Evolutionary conservation across 1,140 invertebrate genomes (phyloP).

Genomic region (Euura lappo): DNA sequence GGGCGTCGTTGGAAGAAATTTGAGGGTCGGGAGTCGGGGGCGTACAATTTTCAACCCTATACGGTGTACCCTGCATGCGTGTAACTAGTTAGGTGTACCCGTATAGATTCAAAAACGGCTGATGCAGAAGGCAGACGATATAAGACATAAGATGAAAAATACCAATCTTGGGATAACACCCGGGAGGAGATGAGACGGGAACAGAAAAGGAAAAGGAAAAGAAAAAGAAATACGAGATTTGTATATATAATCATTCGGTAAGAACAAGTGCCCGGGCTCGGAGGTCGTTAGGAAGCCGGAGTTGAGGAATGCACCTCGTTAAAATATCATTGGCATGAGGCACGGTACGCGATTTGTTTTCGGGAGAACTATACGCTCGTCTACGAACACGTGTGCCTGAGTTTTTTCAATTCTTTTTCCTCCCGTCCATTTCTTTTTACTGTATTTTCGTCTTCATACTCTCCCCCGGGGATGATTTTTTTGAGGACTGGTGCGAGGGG

Average conservation of each 20-base stretch:
- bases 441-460: not conserved
- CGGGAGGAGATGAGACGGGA: too few species aligned
- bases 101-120: too few species aligned
- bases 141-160: too few species aligned
- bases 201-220: too few species aligned
- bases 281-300: not conserved
- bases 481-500: not conserved
- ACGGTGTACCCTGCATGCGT: too few species aligned
- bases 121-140: too few species aligned
- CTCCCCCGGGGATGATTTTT: not conserved
- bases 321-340: not conserved
- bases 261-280: too few species aligned
- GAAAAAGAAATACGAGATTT: too few species aligned
- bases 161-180: too few species aligned
- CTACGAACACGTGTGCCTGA: not conserved
- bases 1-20: not conserved
- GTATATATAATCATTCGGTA: too few species aligned
- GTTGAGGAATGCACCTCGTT: not conserved
- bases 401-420: not conserved
- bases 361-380: not conserved
- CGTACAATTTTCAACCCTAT: too few species aligned
- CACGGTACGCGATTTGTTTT: constrained; percentile 3
- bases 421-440: not conserved
- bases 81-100: too few species aligned
- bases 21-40: not conserved